phyloP scores from a whole-genome alignment of 2,113 vertebrate genomes.

The Raja brachyura region DNA sequence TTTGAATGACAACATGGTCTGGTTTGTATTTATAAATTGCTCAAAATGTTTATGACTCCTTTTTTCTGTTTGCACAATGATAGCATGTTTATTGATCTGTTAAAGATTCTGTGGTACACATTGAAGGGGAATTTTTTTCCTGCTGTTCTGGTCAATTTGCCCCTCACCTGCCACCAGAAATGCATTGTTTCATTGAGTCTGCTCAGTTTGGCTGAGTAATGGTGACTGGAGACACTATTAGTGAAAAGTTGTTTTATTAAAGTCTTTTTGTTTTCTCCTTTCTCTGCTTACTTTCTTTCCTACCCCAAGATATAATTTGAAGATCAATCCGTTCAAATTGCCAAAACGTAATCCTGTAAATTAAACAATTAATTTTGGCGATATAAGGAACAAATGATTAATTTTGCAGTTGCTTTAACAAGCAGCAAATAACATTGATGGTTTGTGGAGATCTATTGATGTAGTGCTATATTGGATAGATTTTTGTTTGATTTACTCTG shows the following conservation, averaged over 20 bases:
- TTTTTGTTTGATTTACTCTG: neutral
- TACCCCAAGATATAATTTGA: too few relatives aligned
- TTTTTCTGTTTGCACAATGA: neutral
- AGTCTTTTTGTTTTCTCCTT: neutral
- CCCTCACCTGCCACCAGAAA: neutral
- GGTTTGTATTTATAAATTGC: neutral
- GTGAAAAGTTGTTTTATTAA: neutral
- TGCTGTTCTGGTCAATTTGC: neutral
- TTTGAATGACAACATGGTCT: neutral
- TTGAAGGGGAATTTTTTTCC: neutral
- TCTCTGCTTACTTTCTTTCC: neutral
- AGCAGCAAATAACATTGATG: neutral
- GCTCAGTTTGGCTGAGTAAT: neutral
- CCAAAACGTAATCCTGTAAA: neutral
- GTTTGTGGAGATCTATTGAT: neutral
- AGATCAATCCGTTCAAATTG: neutral
- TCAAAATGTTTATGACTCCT: neutral
- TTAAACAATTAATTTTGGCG: neutral
- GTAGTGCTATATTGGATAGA: neutral
- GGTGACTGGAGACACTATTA: neutral
- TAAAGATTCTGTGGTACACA: neutral
- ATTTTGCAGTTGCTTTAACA: neutral
- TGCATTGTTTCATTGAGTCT: neutral
- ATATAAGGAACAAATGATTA: neutral
- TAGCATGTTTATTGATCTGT: neutral